Base-by-base conservation (phyloP, 2,797 vertebrate species). In the Mastacembelus armatus region DNA sequence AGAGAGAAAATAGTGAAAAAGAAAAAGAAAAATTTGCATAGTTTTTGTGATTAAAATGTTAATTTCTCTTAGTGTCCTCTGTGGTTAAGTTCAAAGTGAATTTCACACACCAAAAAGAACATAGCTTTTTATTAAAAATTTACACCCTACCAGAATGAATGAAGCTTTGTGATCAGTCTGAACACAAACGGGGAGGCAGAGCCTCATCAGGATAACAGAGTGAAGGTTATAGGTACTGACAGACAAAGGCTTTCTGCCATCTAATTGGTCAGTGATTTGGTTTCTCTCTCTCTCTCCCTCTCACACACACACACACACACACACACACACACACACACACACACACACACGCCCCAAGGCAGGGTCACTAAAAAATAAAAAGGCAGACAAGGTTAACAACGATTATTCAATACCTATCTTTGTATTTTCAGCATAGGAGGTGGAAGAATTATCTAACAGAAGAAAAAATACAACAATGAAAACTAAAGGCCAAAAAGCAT, bases 331-430 rank as follows among this genome's bases (percentile, higher is more conserved):
- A 50, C 36, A 51, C 65, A 60, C 30, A 64, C 62, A 54, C 55
- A 59, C 27, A 45, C 29, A 51, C 22, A 71, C 33, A 62, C 0
- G 48, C 70, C 74, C 80, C 47, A 10, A 78, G 84, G 80, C 71
- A 82, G 69, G 60, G 73, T 63, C 75, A 83, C 38, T 52, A 51
- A 75, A 47, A 65, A 40, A 80, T 50, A 78, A 11, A 54, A 29
- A 65, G 58, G 55, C 59, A 65, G 67, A 67, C 75, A 75, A 90
- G 82, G 89, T 88, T 86, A 83, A 79, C 56, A 75, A 58, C 3
- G 60, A 72, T 74, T 77, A 85, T 87, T 88, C 74, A 83, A 85
- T 84, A 71, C 24, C 39, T 51, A 50, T 69, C 47, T 63, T 21
- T 72, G 27, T 74, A 55, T 58, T 72, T 84, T 78, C 40, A 72